Evolutionary conservation across 1,140 invertebrate species (phyloP).

Genomic region (Atopsyche davidsoni): DNA sequence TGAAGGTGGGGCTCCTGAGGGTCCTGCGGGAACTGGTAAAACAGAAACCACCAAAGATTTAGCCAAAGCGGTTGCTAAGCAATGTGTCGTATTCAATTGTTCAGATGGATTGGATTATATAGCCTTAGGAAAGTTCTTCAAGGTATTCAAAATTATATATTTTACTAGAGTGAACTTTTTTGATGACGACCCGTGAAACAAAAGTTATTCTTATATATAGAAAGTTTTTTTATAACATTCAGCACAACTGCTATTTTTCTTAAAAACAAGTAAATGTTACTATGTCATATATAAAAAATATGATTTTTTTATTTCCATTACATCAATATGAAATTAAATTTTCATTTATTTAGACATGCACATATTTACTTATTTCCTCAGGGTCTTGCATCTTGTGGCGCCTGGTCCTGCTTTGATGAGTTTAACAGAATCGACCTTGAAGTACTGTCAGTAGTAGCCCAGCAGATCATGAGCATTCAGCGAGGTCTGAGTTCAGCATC

Average conservation of each 20-base stretch:
- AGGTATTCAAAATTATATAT: too few relatives aligned
- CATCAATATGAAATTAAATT: too few relatives aligned
- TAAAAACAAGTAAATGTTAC: neutral
- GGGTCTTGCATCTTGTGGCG: slow-evolving; percentile 90
- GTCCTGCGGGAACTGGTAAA: slow-evolving; percentile 92
- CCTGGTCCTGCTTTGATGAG: slow-evolving; percentile 97
- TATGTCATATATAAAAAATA: too few relatives aligned
- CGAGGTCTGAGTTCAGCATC: slow-evolving; percentile 70
- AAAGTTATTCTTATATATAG: neutral
- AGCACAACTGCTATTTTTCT: neutral
- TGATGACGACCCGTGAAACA: too few relatives aligned
- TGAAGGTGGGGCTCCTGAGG: slow-evolving; percentile 81
- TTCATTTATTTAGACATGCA: too few relatives aligned
- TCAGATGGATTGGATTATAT: slow-evolving; percentile 90
- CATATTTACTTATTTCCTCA: slow-evolving; percentile 32
- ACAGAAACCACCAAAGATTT: slow-evolving; percentile 96
- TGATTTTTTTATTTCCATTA: too few relatives aligned
- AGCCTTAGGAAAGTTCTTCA: slow-evolving; percentile 93
- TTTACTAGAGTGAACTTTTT: neutral
- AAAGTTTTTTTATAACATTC: neutral
- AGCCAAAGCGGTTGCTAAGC: slow-evolving; percentile 92
- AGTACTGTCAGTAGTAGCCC: slow-evolving; percentile 88
- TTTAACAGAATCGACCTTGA: slow-evolving; percentile 82
- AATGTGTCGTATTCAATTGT: slow-evolving; percentile 96
- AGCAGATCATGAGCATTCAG: slow-evolving; percentile 80